These are phyloP conservation scores for Pollicipes pollicipes DNA, from an alignment of 1,140 invertebrate genomes.

Conservation along the genomic window DNA sequence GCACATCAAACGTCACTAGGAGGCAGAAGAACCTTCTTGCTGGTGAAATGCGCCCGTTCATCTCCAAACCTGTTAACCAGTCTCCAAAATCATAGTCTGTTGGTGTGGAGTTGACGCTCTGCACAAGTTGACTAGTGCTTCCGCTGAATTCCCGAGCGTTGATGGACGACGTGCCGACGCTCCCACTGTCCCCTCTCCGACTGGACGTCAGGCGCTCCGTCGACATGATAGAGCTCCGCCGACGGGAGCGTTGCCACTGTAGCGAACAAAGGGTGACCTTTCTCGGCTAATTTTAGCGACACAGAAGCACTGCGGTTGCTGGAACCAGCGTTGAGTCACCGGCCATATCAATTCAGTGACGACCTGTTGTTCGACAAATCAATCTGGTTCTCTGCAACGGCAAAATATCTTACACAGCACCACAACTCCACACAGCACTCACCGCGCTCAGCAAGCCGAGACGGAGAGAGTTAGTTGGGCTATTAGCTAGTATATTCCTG, in stretches of 20 bases:
- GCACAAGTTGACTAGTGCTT: background rate
- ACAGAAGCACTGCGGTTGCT: background rate
- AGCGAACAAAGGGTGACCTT: background rate
- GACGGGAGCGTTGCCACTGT: background rate
- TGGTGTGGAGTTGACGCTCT: background rate
- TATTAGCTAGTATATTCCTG: no score
- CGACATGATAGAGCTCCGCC: background rate
- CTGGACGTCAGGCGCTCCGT: background rate
- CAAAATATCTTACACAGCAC: no score
- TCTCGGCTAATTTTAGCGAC: background rate
- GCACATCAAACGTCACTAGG: background rate
- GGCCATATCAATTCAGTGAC: no score
- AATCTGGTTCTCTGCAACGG: no score
- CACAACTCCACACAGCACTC: no score
- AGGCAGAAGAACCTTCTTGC: background rate
- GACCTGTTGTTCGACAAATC: no score
- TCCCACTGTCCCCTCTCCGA: background rate
- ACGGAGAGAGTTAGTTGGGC: no score
- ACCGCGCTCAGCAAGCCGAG: no score
- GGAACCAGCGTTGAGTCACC: no score
- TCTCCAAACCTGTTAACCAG: background rate
- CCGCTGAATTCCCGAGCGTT: background rate
- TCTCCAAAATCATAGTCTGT: constrained; percentile 3
- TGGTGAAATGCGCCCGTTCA: background rate
- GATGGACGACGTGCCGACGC: background rate